Evolutionary conservation across 2,888 invertebrate genomes (phyloP), one percentile per base, ranked within the genome.

Genomic region (Lithophane semibrunnea): DNA sequence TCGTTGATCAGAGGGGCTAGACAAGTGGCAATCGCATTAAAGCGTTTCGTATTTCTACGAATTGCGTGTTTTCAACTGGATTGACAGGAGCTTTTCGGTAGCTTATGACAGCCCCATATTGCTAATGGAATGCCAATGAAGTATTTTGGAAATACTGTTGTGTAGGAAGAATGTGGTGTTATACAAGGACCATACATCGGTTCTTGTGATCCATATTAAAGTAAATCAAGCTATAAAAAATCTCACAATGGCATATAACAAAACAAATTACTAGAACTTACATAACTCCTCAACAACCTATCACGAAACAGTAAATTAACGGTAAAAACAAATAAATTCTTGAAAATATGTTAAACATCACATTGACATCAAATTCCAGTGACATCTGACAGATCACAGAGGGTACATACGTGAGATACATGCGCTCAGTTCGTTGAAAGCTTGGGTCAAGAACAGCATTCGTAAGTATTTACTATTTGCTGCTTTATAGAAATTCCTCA

Each of bases 351-450:
- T 71, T 75, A 84, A 85, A 42, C 82, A 61, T 86, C 61, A 66
- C 86, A 87, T 86, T 88, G 86, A 85, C 86, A 85, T 85, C 70
- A 82, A 86, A 87, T 75, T 71, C 75, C 87, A 86, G 64, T 87
- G 86, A 87, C 86, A 85, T 83, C 75, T 82, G 54, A 60, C 68
- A 75, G 86, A 86, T 85, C 83, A 82, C 63, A 61, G 75, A 64
- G 74, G 82, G 82, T 81, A 81, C 65, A 61, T 71, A 84, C 84
- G 84, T 84, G 84, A 84, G 86, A 84, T 84, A 86, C 84, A 84
- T 84, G 49, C 71, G 44, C 68, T 58, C 10, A 58, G 68, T 65
- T 69, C 37, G 79, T 80, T 74, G 65, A 75, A 84, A 85, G 83
- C 74, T 85, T 63, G 13, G 83, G 84, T 82, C 84, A 84, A 84